Evolutionary conservation across 2,797 vertebrate genomes (phyloP).

Genomic region (Halcyon smyrnensis): DNA sequence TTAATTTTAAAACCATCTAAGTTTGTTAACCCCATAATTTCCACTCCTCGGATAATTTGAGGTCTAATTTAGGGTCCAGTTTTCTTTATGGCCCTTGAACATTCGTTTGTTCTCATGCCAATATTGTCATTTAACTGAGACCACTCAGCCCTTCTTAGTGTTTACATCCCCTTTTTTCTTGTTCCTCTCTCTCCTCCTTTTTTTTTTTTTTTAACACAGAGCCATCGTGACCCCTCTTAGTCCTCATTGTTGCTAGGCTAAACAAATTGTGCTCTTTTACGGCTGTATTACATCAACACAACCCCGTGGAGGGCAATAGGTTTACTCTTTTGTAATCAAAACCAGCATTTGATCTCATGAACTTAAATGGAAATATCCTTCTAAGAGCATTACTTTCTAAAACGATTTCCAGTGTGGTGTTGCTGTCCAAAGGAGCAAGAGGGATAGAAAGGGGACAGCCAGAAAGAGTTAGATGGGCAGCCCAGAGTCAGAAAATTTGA

Average conservation of each 20-base stretch:
- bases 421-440: neutral
- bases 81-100: conserved; percentile 4
- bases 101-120: conserved; percentile 19
- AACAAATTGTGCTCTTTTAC: conserved; percentile 59
- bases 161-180: neutral
- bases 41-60: neutral
- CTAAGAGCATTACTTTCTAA: neutral
- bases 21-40: neutral
- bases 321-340: conserved; percentile 66
- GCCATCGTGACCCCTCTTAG: conserved; percentile 34
- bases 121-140: conserved; percentile 13
- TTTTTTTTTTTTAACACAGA: neutral
- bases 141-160: neutral
- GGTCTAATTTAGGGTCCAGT: neutral
- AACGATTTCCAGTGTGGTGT: neutral
- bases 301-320: conserved; percentile 35
- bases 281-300: conserved; percentile 55
- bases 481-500: neutral
- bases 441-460: neutral
- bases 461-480: neutral
- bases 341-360: conserved; percentile 59
- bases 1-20: neutral
- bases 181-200: neutral
- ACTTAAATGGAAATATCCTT: conserved; percentile 46
- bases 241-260: conserved; percentile 55